Percentiles rank a stretch among this genome's conserved stretches.
Evolutionary conservation across 2,113 vertebrate genomes (phyloP).

Genomic region (Anser cygnoides): DNA sequence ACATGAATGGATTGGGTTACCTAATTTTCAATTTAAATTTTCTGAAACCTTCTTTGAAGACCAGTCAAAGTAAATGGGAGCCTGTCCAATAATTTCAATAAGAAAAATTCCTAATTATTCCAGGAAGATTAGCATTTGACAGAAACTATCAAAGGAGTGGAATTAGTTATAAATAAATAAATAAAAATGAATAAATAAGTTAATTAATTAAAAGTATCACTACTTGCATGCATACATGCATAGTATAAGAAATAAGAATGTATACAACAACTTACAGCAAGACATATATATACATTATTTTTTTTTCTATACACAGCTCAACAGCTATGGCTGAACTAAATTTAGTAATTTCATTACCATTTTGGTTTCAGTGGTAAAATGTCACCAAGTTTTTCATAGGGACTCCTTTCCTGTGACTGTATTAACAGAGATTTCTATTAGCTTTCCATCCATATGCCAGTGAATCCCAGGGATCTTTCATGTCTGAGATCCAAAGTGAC

Average conservation of each 20-base stretch:
- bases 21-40: neutral
- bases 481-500: neutral
- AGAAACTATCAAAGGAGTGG: neutral
- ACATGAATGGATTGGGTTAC: neutral
- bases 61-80: neutral
- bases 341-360: neutral
- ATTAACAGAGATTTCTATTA: neutral
- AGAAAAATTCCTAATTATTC: slow-evolving; percentile 28
- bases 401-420: neutral
- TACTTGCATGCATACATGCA: neutral
- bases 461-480: neutral
- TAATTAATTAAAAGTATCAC: too few relatives aligned
- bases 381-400: neutral
- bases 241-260: neutral
- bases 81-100: neutral
- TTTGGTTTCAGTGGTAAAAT: neutral
- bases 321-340: neutral
- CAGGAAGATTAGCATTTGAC: neutral
- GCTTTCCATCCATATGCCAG: neutral
- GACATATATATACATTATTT: neutral
- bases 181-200: too few relatives aligned
- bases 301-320: neutral
- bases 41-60: neutral
- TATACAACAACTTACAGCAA: neutral
- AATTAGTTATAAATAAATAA: neutral